Conservation (phyloP, 2,888 invertebrate species). For the Agonopterix subpropinquella region DNA sequence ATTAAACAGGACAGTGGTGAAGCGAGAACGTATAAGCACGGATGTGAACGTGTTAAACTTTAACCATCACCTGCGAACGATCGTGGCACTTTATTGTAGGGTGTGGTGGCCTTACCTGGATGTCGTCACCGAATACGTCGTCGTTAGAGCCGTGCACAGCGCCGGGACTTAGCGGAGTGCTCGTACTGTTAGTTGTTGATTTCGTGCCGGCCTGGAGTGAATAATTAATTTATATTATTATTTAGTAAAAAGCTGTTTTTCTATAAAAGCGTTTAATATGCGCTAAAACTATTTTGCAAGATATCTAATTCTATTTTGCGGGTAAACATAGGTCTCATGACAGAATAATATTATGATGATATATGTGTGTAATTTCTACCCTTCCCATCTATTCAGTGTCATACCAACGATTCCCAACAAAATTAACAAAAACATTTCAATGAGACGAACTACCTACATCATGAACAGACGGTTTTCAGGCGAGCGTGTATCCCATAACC, state of each 20-base stretch:
- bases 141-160: conserved; percentile 61
- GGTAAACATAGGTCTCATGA: no score
- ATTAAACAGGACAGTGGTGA: conserved; percentile 25
- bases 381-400: no score
- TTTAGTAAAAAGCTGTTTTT: neutral
- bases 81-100: neutral
- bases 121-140: conserved; percentile 65
- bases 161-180: conserved; percentile 61
- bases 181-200: conserved; percentile 61
- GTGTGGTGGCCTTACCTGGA: conserved; percentile 52
- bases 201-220: conserved; percentile 52
- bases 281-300: no score
- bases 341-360: no score
- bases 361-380: no score
- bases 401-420: no score
- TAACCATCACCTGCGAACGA: conserved; percentile 57
- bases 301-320: no score
- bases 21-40: conserved; percentile 51
- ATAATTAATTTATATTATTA: conserved; percentile 15
- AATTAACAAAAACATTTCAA: no score
- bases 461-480: no score
- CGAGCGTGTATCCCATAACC: no score
- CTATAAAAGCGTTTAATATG: neutral
- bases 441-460: no score
- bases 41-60: conserved; percentile 71